These are phyloP conservation scores for Drosophila testacea DNA, from an alignment of 2,888 invertebrate species.

Conservation along the genomic window DNA sequence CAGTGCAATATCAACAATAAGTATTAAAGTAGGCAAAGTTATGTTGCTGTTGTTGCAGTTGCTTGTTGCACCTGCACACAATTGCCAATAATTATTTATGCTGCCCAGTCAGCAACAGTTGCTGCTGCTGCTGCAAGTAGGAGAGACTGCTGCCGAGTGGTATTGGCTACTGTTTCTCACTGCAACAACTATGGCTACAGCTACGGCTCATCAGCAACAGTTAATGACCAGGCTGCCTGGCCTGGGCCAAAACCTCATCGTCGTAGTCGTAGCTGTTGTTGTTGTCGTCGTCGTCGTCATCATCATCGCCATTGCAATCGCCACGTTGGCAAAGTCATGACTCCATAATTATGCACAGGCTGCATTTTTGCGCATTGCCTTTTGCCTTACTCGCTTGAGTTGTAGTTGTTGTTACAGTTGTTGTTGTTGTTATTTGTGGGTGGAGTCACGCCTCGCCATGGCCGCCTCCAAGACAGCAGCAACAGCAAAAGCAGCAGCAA, in stretches of 20 bases:
- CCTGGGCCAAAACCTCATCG: constrained; percentile 14
- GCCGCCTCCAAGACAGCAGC: constrained; percentile 34
- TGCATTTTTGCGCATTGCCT: constrained; percentile 68
- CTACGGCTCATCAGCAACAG: constrained; percentile 80
- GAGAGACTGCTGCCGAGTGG: constrained; percentile 47
- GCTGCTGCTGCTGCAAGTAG: constrained; percentile 13
- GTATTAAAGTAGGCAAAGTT: constrained; percentile 68
- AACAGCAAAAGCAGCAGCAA: constrained; percentile 6
- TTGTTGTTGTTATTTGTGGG: constrained; percentile 56
- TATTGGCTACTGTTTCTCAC: constrained; percentile 75
- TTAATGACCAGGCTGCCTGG: constrained; percentile 73
- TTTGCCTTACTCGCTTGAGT: constrained; percentile 37
- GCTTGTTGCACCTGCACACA: constrained; percentile 79
- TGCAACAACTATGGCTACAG: constrained; percentile 36
- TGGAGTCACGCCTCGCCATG: constrained; percentile 70
- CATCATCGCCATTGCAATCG: constrained; percentile 69
- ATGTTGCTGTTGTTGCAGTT: constrained; percentile 40
- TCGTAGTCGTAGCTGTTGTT: constrained; percentile 35
- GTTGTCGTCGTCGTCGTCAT: constrained; percentile 34
- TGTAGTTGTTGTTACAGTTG: constrained; percentile 21
- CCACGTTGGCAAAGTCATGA: constrained; percentile 64
- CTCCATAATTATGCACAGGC: constrained; percentile 77
- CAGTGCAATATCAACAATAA: constrained; percentile 76
- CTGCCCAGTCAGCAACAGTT: constrained; percentile 58
- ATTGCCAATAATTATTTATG: constrained; percentile 83